A percentile compares a stretch with the other conserved stretches of the same genome.
These are phyloP conservation scores for Sciurus niger DNA, from an alignment of 2,113 vertebrate genomes.

Conservation along the genomic window DNA sequence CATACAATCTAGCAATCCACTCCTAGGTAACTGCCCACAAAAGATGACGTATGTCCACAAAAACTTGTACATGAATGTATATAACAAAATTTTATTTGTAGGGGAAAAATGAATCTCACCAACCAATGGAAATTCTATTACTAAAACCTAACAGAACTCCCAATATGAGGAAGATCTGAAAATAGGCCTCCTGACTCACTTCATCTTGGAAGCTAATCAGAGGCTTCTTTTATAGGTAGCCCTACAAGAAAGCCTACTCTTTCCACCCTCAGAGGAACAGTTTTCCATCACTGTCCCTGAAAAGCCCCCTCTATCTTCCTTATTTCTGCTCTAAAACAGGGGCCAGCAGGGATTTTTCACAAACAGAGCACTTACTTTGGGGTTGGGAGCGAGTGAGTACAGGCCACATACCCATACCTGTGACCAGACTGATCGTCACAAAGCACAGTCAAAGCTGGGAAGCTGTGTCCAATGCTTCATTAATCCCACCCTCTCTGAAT, in stretches of 20 bases:
- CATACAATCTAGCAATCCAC: neutral
- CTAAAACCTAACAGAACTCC: neutral
- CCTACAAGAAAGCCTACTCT: neutral
- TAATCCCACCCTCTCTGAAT: neutral
- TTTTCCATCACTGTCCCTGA: neutral
- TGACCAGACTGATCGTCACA: neutral
- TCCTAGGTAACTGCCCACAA: neutral
- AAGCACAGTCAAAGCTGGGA: neutral
- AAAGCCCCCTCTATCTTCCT: neutral
- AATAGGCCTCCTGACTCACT: neutral
- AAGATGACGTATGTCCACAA: neutral
- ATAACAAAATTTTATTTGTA: neutral
- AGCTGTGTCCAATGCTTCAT: neutral
- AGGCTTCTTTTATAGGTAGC: neutral
- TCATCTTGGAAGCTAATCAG: neutral
- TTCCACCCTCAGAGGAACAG: neutral
- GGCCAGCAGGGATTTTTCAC: neutral
- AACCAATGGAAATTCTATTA: neutral
- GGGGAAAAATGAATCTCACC: neutral
- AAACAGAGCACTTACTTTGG: neutral
- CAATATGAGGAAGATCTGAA: neutral
- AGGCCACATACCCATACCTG: neutral
- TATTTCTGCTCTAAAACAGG: constrained; percentile 19
- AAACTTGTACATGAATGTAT: neutral
- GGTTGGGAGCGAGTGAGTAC: neutral